These are phyloP conservation scores for Mus spicilegus DNA, from an alignment of 2,113 vertebrate species.

Conservation along the genomic window DNA sequence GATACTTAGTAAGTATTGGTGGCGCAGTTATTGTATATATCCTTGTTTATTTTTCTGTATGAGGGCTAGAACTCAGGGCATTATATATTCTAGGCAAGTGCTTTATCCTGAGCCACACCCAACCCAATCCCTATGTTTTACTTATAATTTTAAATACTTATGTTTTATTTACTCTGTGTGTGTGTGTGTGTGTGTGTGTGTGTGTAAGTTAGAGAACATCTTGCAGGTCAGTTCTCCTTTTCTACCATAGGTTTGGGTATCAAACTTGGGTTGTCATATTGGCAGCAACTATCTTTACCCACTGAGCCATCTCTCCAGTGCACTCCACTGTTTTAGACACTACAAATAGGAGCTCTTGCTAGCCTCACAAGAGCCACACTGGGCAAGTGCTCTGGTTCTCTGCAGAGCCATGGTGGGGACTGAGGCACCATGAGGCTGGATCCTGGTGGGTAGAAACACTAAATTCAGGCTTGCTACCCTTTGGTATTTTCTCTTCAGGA, in stretches of 20 bases:
- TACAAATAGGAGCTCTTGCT: neutral
- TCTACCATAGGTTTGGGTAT: neutral
- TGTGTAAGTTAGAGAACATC: neutral
- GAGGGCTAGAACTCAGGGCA: neutral
- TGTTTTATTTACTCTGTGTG: neutral
- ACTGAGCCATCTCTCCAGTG: neutral
- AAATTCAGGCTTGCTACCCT: neutral
- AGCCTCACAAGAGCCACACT: neutral
- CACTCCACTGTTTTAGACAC: neutral
- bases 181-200: too few species aligned
- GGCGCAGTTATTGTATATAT: neutral
- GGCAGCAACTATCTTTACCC: neutral
- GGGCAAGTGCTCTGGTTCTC: neutral
- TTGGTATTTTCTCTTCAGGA: conserved; percentile 51
- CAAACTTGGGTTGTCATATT: neutral
- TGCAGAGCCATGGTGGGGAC: neutral
- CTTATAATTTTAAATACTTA: neutral
- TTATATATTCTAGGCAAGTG: neutral
- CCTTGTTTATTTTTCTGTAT: neutral
- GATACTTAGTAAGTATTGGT: neutral
- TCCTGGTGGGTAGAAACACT: neutral
- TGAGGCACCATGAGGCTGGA: neutral
- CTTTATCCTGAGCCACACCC: neutral
- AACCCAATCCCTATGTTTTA: neutral
- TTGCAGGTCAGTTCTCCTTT: neutral